Evolutionary conservation across 2,888 invertebrate genomes (phyloP).

Genomic region (Muscina levida): DNA sequence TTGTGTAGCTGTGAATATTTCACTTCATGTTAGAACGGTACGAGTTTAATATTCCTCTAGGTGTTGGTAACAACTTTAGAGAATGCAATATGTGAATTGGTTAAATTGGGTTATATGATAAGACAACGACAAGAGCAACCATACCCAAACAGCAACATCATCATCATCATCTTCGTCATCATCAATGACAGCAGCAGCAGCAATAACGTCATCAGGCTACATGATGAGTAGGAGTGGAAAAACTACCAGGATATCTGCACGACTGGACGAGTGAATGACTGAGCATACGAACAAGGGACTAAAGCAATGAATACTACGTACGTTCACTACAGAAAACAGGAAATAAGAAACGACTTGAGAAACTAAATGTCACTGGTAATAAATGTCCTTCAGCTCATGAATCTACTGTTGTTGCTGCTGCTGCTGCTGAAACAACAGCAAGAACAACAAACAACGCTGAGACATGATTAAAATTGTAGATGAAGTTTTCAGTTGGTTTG

Average conservation of each 20-base stretch:
- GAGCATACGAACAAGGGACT: neutral
- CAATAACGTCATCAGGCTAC: neutral
- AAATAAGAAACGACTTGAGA: conserved; percentile 42
- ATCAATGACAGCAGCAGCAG: neutral
- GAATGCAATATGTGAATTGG: conserved; percentile 27
- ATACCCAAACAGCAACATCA: neutral
- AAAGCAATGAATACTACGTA: too few species aligned
- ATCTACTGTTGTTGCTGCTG: too few species aligned
- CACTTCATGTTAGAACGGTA: neutral
- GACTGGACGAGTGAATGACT: neutral
- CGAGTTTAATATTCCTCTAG: neutral
- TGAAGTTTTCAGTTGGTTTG: neutral
- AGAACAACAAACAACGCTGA: conserved; percentile 38
- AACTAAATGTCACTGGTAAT: conserved; percentile 60
- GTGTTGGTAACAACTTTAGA: conserved; percentile 15
- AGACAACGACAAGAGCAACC: neutral
- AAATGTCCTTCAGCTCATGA: conserved; percentile 39
- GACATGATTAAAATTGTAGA: conserved; percentile 58
- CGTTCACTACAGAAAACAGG: neutral
- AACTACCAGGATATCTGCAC: too few species aligned
- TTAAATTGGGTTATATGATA: conserved; percentile 4
- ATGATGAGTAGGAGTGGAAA: neutral
- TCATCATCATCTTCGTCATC: neutral
- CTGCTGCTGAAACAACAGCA: conserved; percentile 9
- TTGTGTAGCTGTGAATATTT: conserved; percentile 7